These are phyloP conservation scores for Tapirus indicus DNA, from an alignment of 2,797 vertebrate genomes.

Conservation along the genomic window DNA sequence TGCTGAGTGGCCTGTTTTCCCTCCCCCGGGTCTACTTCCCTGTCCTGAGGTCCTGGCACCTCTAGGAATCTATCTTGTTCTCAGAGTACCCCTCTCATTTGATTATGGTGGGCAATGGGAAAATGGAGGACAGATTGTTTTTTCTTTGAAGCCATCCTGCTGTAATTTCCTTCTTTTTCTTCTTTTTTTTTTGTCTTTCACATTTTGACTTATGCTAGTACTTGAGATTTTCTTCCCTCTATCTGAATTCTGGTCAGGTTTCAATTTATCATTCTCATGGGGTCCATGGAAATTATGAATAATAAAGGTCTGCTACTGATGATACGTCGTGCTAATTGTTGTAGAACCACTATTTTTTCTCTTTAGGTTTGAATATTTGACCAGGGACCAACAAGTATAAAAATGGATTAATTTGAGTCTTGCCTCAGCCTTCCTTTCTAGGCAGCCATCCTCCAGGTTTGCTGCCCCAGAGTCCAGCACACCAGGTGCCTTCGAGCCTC, in stretches of 20 bases:
- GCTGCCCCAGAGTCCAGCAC: not conserved
- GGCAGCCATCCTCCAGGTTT: not conserved
- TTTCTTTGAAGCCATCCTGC: not conserved
- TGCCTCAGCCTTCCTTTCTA: not conserved
- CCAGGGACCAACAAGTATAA: not conserved
- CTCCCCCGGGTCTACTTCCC: not conserved
- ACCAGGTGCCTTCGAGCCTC: not conserved
- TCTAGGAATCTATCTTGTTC: not conserved
- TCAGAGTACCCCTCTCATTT: not conserved
- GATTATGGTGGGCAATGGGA: not conserved
- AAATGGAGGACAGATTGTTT: not conserved
- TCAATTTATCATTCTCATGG: not conserved
- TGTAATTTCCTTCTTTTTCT: not conserved
- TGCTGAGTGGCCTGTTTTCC: not conserved
- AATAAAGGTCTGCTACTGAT: not conserved
- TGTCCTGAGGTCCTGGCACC: not conserved
- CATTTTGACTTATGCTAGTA: not conserved
- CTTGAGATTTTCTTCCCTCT: conserved; percentile 14
- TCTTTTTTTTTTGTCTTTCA: not conserved
- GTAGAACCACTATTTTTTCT: not conserved
- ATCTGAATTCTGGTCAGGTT: conserved; percentile 50
- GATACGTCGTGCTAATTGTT: not conserved
- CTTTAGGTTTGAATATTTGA: conserved; percentile 10
- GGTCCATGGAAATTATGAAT: not conserved
- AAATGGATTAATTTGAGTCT: not conserved